Conservation (phyloP, 2,113 vertebrate genomes). For the Clupea harengus region DNA sequence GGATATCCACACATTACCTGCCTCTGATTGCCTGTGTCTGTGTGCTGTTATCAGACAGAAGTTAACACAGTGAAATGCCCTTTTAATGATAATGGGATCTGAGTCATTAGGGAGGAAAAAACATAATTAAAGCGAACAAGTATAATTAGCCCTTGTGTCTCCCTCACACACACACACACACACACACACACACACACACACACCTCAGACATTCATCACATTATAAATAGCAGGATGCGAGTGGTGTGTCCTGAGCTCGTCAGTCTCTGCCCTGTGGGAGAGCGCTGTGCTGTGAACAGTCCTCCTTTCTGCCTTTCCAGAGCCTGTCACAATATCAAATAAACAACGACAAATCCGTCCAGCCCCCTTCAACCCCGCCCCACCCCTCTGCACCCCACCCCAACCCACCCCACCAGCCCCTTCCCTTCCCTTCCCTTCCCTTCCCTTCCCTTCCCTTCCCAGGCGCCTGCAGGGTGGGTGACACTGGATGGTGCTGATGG, state of each 20-base stretch:
- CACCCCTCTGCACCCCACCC: constrained; percentile 7
- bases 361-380: constrained; percentile 11
- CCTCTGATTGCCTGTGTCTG: not conserved
- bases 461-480: not conserved
- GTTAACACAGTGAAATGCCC: constrained; percentile 7
- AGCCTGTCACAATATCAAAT: constrained; percentile 25
- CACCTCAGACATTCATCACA: not conserved
- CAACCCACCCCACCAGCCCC: not conserved
- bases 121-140: constrained; percentile 12
- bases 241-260: not conserved
- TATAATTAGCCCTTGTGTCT: not conserved
- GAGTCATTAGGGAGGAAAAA: constrained; percentile 12
- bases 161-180: not conserved
- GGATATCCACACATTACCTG: not conserved
- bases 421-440: too few species aligned
- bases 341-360: not conserved
- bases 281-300: constrained; percentile 10
- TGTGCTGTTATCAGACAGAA: constrained; percentile 6
- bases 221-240: not conserved
- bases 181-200: not conserved
- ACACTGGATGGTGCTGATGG: constrained; percentile 5
- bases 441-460: not conserved
- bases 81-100: constrained; percentile 12
- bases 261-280: not conserved
- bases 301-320: constrained; percentile 34